Evolutionary conservation across 2,888 invertebrate species (phyloP).

Genomic region (Hypomecis punctinalis): DNA sequence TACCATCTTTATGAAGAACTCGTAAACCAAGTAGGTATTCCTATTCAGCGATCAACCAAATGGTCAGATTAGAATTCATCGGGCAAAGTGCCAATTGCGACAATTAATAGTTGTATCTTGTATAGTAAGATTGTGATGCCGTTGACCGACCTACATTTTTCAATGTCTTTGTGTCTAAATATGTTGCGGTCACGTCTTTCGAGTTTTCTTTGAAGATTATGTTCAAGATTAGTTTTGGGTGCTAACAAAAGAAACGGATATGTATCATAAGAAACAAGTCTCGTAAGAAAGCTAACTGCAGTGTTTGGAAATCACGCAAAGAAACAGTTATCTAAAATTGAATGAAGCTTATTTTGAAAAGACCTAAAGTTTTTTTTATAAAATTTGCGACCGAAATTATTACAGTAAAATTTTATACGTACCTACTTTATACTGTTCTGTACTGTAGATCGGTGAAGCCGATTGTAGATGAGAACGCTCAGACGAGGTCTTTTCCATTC

Average conservation of each 20-base stretch:
- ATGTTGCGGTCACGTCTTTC: constrained; percentile 27
- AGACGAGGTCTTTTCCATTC: too few relatives aligned
- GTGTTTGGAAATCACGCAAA: not conserved
- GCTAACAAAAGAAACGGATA: constrained; percentile 6
- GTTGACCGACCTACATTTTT: constrained; percentile 57
- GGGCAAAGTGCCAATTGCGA: constrained; percentile 65
- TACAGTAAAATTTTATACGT: too few relatives aligned
- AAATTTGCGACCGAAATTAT: too few relatives aligned
- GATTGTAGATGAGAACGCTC: too few relatives aligned
- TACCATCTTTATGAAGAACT: too few relatives aligned
- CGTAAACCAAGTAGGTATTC: not conserved
- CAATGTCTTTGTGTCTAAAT: constrained; percentile 37
- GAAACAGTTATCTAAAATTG: not conserved
- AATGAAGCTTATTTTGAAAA: too few relatives aligned
- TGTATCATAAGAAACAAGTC: constrained; percentile 8
- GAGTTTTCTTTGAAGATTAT: constrained; percentile 21
- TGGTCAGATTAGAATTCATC: constrained; percentile 57
- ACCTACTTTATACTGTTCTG: too few relatives aligned
- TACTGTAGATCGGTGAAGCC: too few relatives aligned
- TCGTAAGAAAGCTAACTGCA: not conserved
- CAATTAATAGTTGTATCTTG: constrained; percentile 55
- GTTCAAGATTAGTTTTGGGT: constrained; percentile 6
- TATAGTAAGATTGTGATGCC: constrained; percentile 51
- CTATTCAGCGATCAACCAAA: constrained; percentile 38
- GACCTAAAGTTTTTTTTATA: too few relatives aligned